phyloP scores from a whole-genome alignment of 2,888 invertebrate genomes.

The Helobdella robusta region DNA sequence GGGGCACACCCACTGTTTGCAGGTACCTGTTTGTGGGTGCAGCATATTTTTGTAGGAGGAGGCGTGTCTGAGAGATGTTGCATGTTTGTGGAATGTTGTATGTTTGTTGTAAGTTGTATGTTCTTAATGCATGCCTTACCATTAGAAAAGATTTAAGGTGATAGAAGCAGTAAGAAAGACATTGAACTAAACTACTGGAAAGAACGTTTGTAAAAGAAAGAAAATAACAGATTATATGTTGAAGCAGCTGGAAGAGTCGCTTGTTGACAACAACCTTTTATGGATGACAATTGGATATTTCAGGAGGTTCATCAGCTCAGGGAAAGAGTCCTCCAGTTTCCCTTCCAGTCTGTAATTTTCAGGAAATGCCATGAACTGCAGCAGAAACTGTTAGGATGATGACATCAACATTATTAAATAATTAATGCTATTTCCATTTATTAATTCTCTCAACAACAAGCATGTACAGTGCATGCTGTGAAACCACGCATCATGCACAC shows the following conservation, averaged over 20 bases:
- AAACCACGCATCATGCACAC: neutral
- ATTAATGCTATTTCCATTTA: neutral
- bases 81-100: neutral
- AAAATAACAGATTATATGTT: too few relatives aligned
- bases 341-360: neutral
- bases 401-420: too few relatives aligned
- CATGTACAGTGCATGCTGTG: neutral
- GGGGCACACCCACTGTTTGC: constrained; percentile 5
- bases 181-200: too few relatives aligned
- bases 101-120: constrained; percentile 1
- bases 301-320: neutral
- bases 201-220: too few relatives aligned
- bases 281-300: neutral
- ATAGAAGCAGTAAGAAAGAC: too few relatives aligned
- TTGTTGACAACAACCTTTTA: too few relatives aligned
- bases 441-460: neutral
- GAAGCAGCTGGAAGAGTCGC: too few relatives aligned
- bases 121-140: too few relatives aligned
- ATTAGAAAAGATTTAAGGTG: too few relatives aligned
- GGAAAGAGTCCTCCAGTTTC: neutral
- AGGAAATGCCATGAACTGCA: neutral
- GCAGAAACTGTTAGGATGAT: neutral
- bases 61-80: neutral
- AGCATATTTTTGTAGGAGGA: neutral
- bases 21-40: neutral